Conservation (phyloP, 2,797 vertebrate genomes). For the Psittacula echo region DNA sequence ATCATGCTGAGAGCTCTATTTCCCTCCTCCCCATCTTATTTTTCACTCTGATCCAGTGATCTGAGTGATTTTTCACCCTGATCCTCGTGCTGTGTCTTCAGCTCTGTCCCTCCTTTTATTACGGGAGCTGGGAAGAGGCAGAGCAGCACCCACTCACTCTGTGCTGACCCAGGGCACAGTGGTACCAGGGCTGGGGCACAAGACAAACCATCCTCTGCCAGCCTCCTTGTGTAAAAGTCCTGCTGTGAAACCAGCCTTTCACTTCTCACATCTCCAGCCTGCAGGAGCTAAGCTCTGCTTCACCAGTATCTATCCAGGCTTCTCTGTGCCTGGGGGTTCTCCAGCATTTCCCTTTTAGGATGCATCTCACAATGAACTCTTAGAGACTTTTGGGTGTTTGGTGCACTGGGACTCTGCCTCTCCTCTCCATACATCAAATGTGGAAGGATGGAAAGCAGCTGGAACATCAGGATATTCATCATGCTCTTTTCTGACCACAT, state of each 20-base stretch:
- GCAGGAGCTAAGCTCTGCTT: neutral
- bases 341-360: neutral
- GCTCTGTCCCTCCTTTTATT: neutral
- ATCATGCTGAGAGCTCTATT: accelerated
- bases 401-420: neutral
- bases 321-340: accelerated
- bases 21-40: neutral
- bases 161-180: neutral
- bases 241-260: neutral
- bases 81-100: accelerated
- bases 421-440: neutral
- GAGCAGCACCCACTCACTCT: neutral
- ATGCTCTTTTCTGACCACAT: neutral
- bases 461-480: neutral
- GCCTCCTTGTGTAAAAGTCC: accelerated
- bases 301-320: neutral
- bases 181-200: neutral
- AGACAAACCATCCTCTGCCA: neutral
- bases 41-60: neutral
- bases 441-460: neutral
- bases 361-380: neutral
- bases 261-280: neutral
- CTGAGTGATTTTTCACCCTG: neutral
- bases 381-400: neutral
- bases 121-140: neutral